Evolutionary conservation across 2,797 vertebrate genomes (phyloP).

Genomic region (Halcyon chelicuti): DNA sequence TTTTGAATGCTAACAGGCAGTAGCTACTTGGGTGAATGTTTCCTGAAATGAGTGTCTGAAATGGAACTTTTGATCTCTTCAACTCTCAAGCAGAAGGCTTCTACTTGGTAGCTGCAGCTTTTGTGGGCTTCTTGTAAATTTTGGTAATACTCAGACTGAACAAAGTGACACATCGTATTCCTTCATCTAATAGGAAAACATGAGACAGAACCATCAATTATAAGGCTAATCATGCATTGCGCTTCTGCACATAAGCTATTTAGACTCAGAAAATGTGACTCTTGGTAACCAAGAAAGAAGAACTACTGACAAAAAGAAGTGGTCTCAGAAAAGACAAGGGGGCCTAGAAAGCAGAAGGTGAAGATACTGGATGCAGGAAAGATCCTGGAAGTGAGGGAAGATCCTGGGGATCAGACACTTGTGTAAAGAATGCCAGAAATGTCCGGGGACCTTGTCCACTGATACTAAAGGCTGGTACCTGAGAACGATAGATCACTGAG

Average conservation of each 20-base stretch:
- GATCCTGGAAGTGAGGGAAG: not conserved
- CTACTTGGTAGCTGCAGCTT: not conserved
- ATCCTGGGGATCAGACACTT: not conserved
- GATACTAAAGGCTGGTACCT: not conserved
- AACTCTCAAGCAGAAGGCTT: not conserved
- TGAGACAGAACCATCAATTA: not conserved
- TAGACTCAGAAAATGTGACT: not conserved
- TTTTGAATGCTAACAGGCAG: not conserved
- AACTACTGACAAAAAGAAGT: not conserved
- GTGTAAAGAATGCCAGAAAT: not conserved
- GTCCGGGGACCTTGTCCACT: not conserved
- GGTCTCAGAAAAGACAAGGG: not conserved
- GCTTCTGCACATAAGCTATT: not conserved
- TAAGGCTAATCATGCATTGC: accelerated
- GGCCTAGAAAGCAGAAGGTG: not conserved
- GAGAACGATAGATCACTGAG: not conserved
- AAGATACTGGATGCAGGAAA: not conserved
- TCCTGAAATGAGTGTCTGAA: not conserved
- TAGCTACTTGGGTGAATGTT: not conserved
- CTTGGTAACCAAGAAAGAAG: not conserved
- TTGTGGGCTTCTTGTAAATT: not conserved
- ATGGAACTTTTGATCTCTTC: not conserved
- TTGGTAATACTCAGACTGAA: not conserved
- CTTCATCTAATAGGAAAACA: not conserved
- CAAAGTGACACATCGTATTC: not conserved